Conservation (phyloP, 2,797 vertebrate genomes). For the Tarsius wallacei region DNA sequence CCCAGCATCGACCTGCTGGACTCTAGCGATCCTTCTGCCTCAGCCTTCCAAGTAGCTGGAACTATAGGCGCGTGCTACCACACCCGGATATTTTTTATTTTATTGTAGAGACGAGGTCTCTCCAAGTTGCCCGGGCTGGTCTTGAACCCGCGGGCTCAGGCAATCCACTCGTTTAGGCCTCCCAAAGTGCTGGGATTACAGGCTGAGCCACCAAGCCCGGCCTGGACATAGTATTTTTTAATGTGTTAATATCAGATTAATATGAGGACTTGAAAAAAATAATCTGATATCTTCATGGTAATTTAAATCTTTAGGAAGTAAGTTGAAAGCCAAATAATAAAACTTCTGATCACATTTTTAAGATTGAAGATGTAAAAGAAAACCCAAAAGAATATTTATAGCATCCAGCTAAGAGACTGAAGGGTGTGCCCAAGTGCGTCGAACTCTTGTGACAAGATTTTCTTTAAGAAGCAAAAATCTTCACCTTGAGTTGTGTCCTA, state of each 20-base stretch:
- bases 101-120: no score
- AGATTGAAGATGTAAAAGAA: constrained; percentile 60
- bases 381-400: neutral
- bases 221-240: constrained; percentile 30
- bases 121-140: no score
- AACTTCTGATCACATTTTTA: constrained; percentile 34
- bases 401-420: neutral
- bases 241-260: constrained; percentile 58
- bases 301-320: constrained; percentile 65
- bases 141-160: no score
- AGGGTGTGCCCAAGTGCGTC: neutral
- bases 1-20: no score
- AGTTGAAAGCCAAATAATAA: constrained; percentile 59
- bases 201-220: no score
- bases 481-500: neutral
- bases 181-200: no score
- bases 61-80: no score
- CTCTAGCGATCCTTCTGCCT: no score
- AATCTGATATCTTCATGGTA: neutral
- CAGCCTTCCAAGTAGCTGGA: no score
- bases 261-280: constrained; percentile 46
- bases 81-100: no score
- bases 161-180: no score
- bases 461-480: constrained; percentile 14
- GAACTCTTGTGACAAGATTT: neutral